phyloP scores from a whole-genome alignment of 2,888 invertebrate genomes.

The Acanthopleura granulata region DNA sequence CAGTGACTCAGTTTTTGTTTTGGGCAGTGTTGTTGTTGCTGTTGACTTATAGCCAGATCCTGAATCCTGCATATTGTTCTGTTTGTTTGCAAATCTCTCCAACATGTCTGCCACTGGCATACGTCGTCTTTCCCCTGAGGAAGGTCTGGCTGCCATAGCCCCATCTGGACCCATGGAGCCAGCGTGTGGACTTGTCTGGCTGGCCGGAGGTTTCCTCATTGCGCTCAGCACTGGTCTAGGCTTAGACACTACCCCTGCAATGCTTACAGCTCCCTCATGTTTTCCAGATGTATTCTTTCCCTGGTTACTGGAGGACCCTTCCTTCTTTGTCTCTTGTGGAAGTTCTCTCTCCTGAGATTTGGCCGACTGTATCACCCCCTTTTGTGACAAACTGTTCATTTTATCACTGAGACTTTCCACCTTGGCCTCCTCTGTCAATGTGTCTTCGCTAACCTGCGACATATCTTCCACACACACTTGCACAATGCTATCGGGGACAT shows the following conservation, averaged over 20 bases:
- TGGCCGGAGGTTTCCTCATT: slow-evolving; percentile 46
- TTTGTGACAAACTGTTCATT: not conserved
- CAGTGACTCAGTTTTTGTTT: not conserved
- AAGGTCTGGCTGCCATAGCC: slow-evolving; percentile 7
- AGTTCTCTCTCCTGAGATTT: too few relatives aligned
- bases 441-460: not conserved
- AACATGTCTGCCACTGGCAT: slow-evolving; percentile 51
- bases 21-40: not conserved
- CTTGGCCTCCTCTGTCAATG: not conserved
- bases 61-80: not conserved
- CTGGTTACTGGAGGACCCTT: not conserved
- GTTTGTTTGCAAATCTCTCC: slow-evolving; percentile 36
- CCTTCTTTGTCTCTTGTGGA: not conserved
- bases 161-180: slow-evolving; percentile 51
- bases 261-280: not conserved
- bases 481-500: slow-evolving; percentile 30
- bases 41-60: not conserved
- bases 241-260: slow-evolving; percentile 28
- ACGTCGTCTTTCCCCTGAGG: slow-evolving; percentile 35
- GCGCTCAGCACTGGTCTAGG: slow-evolving; percentile 36
- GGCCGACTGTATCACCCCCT: not conserved
- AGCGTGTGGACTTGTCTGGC: slow-evolving; percentile 49
- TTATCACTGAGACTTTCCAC: not conserved
- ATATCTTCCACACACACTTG: not conserved
- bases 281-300: not conserved